Conservation (phyloP, 2,113 vertebrate species). For the Tonatia bakeri region DNA sequence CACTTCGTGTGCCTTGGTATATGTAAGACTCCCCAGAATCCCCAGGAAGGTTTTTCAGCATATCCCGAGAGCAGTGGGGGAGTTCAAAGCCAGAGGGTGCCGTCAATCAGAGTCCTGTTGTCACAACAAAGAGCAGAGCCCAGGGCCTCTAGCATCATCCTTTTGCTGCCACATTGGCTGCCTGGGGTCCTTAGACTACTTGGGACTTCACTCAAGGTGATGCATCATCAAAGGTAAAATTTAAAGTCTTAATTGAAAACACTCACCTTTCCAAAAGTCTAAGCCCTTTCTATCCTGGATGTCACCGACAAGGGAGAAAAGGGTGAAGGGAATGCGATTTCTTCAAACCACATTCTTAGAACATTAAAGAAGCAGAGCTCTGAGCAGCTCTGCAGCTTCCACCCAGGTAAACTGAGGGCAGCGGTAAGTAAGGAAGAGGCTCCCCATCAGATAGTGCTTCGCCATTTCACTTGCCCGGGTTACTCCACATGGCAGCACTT, state of each 20-base stretch:
- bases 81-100: constrained; percentile 63
- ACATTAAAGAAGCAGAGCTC: not conserved
- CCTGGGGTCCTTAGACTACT: not conserved
- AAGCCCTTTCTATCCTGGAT: not conserved
- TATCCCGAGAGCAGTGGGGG: constrained; percentile 49
- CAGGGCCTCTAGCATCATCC: constrained; percentile 53
- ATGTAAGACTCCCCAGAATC: constrained; percentile 78
- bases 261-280: constrained; percentile 10
- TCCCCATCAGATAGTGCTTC: not conserved
- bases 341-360: not conserved
- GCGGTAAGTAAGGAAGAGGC: fast-evolving
- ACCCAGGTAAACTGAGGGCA: not conserved
- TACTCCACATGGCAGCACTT: fast-evolving
- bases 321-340: not conserved
- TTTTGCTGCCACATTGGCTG: constrained; percentile 30
- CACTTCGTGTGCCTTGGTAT: constrained; percentile 76
- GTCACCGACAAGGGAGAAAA: not conserved
- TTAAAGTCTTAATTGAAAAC: constrained; percentile 70
- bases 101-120: constrained; percentile 75
- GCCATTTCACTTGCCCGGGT: not conserved
- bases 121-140: constrained; percentile 67
- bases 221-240: constrained; percentile 24
- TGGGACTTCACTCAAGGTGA: constrained; percentile 54
- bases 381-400: fast-evolving
- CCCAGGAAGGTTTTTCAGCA: constrained; percentile 79